These are phyloP conservation scores for Bombus sylvicola DNA, from an alignment of 1,140 invertebrate genomes.

Conservation along the genomic window DNA sequence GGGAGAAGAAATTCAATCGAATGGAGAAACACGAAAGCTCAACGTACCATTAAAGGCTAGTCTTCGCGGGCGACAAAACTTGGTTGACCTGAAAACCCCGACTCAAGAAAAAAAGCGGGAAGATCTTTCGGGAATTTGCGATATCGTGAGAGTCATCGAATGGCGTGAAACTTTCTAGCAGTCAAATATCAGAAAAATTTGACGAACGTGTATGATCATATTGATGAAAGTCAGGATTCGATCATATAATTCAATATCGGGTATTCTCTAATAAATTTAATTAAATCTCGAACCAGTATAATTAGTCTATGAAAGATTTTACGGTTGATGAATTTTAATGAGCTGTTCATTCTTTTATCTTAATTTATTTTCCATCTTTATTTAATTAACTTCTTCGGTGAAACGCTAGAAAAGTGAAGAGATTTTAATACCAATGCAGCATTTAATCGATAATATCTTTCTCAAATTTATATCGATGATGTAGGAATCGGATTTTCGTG, in stretches of 20 bases:
- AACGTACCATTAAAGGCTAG: neutral
- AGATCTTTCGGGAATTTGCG: neutral
- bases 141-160: neutral
- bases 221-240: neutral
- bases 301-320: neutral
- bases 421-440: neutral
- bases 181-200: neutral
- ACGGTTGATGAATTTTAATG: neutral
- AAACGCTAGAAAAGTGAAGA: neutral
- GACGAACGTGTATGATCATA: neutral
- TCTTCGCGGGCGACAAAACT: neutral
- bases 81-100: neutral
- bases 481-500: neutral
- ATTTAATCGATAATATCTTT: neutral
- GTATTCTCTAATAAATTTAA: neutral
- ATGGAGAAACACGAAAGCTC: constrained; percentile 8
- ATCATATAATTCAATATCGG: neutral
- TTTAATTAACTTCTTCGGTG: neutral
- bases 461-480: neutral
- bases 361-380: neutral
- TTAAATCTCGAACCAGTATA: neutral
- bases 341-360: neutral
- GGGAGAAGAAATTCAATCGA: neutral
- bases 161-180: neutral
- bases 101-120: no score